Percentiles rank a stretch among this genome's conserved stretches.
These are phyloP conservation scores for Lochmaea crataegi DNA, from an alignment of 2,888 invertebrate species.

Conservation along the genomic window DNA sequence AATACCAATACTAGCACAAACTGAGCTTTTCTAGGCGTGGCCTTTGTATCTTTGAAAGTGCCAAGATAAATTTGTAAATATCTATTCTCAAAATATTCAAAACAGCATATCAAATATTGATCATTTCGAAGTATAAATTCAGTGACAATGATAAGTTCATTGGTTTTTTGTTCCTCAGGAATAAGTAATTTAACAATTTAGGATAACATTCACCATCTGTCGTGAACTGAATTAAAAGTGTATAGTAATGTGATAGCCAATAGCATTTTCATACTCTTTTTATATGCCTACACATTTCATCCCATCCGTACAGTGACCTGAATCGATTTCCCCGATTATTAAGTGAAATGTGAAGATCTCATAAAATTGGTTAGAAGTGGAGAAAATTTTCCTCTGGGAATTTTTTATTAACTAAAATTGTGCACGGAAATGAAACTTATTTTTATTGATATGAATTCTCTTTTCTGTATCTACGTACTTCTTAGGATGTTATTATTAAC, in stretches of 20 bases:
- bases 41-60: no score
- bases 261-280: neutral
- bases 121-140: neutral
- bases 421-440: neutral
- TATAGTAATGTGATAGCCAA: no score
- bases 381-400: neutral
- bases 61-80: no score
- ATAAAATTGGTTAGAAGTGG: neutral
- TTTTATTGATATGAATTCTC: neutral
- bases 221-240: no score
- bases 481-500: neutral
- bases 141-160: neutral
- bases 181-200: neutral
- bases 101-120: no score
- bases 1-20: no score
- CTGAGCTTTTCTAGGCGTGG: no score
- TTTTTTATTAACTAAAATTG: neutral
- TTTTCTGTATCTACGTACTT: neutral
- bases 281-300: neutral
- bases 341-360: neutral
- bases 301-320: neutral
- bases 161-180: neutral
- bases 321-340: neutral
- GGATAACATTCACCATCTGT: neutral
- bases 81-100: no score